Conservation (phyloP, 2,888 invertebrate species). For the Temnothorax ravouxi region DNA sequence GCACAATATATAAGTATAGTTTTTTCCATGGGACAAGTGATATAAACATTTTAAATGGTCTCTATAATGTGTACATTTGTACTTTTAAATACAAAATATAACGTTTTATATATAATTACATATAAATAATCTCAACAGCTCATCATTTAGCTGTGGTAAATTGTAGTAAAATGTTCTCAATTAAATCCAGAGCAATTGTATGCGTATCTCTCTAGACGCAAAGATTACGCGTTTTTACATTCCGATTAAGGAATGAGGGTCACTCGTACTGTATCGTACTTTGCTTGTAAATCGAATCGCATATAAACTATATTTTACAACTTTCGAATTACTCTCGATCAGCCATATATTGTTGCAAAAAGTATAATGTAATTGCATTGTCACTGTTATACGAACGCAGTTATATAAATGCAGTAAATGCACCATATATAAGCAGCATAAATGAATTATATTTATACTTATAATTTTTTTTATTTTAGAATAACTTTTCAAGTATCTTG, state of each 20-base stretch:
- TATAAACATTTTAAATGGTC: constrained; percentile 3
- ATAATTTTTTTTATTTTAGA: background rate
- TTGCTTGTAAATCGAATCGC: background rate
- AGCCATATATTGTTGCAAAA: constrained; percentile 1
- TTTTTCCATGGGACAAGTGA: background rate
- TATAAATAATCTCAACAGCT: constrained; percentile 28
- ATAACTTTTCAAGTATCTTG: background rate
- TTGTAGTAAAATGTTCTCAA: constrained; percentile 6
- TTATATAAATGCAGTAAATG: constrained; percentile 39
- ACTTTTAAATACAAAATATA: constrained; percentile 8
- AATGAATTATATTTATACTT: constrained; percentile 9
- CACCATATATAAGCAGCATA: constrained; percentile 6
- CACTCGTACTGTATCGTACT: background rate
- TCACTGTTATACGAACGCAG: background rate
- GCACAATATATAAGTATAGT: background rate
- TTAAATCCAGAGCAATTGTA: background rate
- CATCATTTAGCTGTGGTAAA: constrained; percentile 31
- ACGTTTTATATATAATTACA: background rate
- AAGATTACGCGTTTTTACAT: background rate
- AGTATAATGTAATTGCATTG: constrained; percentile 27
- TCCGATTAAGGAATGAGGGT: background rate
- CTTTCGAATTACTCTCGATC: background rate
- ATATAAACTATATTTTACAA: constrained; percentile 20
- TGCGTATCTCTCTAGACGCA: background rate
- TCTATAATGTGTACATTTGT: background rate